Base-by-base conservation (phyloP, 2,888 invertebrate genomes). In the Ellobium chinense region DNA sequence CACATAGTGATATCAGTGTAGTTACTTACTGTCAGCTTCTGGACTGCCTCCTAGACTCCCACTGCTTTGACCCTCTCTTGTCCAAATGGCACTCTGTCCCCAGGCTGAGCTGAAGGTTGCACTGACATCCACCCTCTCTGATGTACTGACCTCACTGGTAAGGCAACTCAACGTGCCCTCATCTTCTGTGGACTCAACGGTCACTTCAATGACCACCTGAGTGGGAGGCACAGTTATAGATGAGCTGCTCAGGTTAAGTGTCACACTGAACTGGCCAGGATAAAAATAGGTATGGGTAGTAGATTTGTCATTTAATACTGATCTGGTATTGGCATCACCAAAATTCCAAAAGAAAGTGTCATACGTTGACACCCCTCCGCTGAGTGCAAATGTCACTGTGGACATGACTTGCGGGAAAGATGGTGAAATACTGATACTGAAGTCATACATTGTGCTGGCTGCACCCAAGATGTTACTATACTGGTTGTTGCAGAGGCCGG, bases 231-330 rank as follows among this genome's bases (percentile, higher is more conserved):
- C 18, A 0, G 24, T 27, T 18, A 24, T 7, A 14, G 34, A 46
- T 24, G 27, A 36, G 36, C n/a, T 39, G 4, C 68, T 60, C 27
- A 84, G 74, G 1, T 39, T 78, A 24, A 87, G 72, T 5, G 63
- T 80, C 14, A 85, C 56, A 1, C 60, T 72, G 65, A 85, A 86
- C 14, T 65, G 70, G 3, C 84, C 87, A 21, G 86, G 79, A 36
- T 84, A 82, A 24, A 82, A 4, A 70, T 81, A 87, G 0, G 83
- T 85, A 72, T 87, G 84, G 18, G 78, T 24, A 3, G 65, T 46
- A n/a, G 72, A 36, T 34, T 21, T 58, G 75, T 9, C 24, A 56
- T 27, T 69, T 27, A 60, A 46, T 62, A 68, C 70, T 54, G 75
- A 27, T 62, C 31, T 66, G 34, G 18, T 76, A 27, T 77, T 70